phyloP scores from a whole-genome alignment of 2,888 invertebrate species.

The Willowsia nigromaculata region DNA sequence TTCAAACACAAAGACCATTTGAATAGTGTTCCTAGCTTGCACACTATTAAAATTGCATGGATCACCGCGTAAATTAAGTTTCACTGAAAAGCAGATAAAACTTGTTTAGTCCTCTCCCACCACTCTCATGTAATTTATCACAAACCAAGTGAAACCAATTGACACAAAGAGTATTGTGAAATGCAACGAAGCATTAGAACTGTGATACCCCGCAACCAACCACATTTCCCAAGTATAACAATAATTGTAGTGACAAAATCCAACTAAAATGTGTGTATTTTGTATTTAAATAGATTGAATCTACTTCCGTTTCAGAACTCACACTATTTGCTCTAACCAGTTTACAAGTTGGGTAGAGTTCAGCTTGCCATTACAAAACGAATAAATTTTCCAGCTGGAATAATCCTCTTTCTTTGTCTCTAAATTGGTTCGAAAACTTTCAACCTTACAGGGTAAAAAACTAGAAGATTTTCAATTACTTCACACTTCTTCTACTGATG shows the following conservation, averaged over 20 bases:
- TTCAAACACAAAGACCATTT: background rate
- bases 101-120: background rate
- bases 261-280: background rate
- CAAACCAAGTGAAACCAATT: slow-evolving; percentile 22
- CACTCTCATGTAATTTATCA: slow-evolving; percentile 42
- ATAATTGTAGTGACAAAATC: background rate
- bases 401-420: background rate
- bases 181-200: background rate
- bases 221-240: background rate
- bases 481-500: background rate
- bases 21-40: background rate
- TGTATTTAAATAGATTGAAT: background rate
- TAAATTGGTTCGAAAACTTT: background rate
- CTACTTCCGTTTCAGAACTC: background rate
- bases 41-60: slow-evolving; percentile 47
- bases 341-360: background rate
- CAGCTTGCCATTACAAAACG: background rate
- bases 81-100: slow-evolving; percentile 11
- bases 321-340: background rate
- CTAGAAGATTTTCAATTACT: background rate
- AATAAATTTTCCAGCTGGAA: slow-evolving; percentile 20
- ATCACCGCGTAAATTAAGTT: background rate
- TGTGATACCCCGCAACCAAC: background rate
- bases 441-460: background rate
- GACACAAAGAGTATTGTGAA: background rate